Evolutionary conservation across 92 coral and sea anemone genomes (phyloP), one percentile per base, ranked within the genome.

Genomic region (Bergia puertoricense): DNA sequence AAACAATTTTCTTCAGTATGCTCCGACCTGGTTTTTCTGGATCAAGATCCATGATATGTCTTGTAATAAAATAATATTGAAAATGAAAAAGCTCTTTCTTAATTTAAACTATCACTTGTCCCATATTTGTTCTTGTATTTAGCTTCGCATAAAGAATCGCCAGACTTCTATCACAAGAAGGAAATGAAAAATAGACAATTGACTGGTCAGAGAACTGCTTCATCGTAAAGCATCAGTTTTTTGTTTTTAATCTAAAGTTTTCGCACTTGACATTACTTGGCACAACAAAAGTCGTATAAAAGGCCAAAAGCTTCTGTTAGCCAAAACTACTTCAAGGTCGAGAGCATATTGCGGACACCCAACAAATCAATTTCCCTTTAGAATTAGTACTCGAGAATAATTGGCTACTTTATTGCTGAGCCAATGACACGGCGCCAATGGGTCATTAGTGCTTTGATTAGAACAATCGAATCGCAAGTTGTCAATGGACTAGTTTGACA

Each of bases 401-500:
- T 95, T 95, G 96, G 98, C 96, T 95, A 90, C 94, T 95, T 95
- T 93, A 91, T 89, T 77, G 87, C 85, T 86, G 74, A 89, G 89
- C 98, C 98, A 95, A 95, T 95, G 83, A 92, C 88, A 90, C 88
- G 90, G 80, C 92, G 51, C 86, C 78, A 76, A 86, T 86, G 67
- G 90, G 74, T 92, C 95, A 93, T 95, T 90, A 93, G 89, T 69
- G 92, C 88, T 90, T 86, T 92, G 93, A 90, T 93, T 90, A 86
- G 94, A 93, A 95, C 98, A 95, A 95, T 95, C 89, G 96, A 92
- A 95, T 95, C 95, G 89, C 92, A 93, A 91, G 91, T 91, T 92
- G 98, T 93, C 96, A 91, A 62, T 92, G 57, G 96, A 89, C 81
- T 86, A 86, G 85, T 69, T 87, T 92, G 94, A 86, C 94, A 93